Base-by-base conservation (phyloP, 2,888 invertebrate species). In the Notodonta dromedarius region DNA sequence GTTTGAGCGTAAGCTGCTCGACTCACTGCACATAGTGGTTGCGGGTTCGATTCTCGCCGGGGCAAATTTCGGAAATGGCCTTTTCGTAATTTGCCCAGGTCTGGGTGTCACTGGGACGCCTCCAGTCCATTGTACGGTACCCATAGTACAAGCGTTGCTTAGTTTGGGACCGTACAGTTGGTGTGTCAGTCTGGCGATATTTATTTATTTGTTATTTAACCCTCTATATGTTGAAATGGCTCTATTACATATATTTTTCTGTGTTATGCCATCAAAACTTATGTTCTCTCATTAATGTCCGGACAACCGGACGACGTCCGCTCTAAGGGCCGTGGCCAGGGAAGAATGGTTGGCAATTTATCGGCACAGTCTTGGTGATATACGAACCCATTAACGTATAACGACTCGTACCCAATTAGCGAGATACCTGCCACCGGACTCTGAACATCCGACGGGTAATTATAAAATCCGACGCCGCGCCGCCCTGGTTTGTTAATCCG, bases 401-500 rank as follows among this genome's bases (percentile, higher is more conserved):
- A 75, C 77, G 73, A 69, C 60, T 63, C 56, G 68, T 63, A 74
- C 71, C 76, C 80, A 80, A 80, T 83, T 83, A 83, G 71, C 57
- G 67, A 62, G 70, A 68, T 77, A 76, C 79, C 79, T 69, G 74
- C 56, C 42, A 57, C 56, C 61, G 64, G 61, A 61, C 63, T 63
- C 52, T 56, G 63, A 61, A 60, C 48, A 54, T 55, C 35, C 66
- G 70, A 65, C 59, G 54, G 55, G 54, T 74, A 69, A 69, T 75
- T 70, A 73, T 75, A 70, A 75, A 75, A 75, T 70, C 66, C 58
- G 65, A 70, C 64, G 67, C 71, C 68, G 68, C 65, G 67, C 69
- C 67, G 12, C 16, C 50, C 14, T 60, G 67, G 63, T 64, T 54
- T 70, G 63, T 64, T 71, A 73, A 68, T 71, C 66, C 64, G 50